Conservation (phyloP, 2,888 invertebrate species). For the Drosophila seclusa region DNA sequence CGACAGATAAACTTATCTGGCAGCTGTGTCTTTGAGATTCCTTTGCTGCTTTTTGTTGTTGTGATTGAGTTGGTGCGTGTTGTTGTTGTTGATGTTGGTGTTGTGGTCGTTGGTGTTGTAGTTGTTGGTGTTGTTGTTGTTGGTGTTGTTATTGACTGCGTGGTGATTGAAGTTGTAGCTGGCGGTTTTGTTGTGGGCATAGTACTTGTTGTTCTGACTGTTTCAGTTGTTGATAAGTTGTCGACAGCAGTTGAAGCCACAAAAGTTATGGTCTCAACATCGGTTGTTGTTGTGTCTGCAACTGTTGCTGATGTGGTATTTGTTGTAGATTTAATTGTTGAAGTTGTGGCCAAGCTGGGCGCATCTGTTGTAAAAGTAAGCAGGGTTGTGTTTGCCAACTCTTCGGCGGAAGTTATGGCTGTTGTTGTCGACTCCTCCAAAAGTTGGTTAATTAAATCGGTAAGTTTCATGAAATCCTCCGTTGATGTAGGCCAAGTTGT, state of each 20-base stretch:
- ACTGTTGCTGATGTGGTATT: constrained; percentile 7
- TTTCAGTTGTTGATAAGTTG: constrained; percentile 16
- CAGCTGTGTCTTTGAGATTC: constrained; percentile 21
- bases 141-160: constrained; percentile 7
- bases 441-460: constrained; percentile 58
- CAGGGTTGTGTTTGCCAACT: constrained; percentile 7
- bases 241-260: constrained; percentile 3
- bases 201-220: constrained; percentile 9
- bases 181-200: neutral
- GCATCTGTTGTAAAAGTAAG: constrained; percentile 31
- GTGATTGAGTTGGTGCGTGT: constrained; percentile 1
- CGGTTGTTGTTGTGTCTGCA: constrained; percentile 27
- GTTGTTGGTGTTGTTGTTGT: neutral
- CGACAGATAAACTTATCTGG: constrained; percentile 77
- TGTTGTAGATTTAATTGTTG: constrained; percentile 6
- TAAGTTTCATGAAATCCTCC: constrained; percentile 59
- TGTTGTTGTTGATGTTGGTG: constrained; percentile 9
- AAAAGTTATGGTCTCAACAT: constrained; percentile 22
- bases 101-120: neutral
- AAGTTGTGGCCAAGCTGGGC: constrained; percentile 6
- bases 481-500: constrained; percentile 59
- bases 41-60: constrained; percentile 19
- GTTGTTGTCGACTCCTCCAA: constrained; percentile 42
- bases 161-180: neutral
- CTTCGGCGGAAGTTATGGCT: constrained; percentile 14